Evolutionary conservation across 1,140 invertebrate genomes (phyloP).

Genomic region (Drosophila albomicans): DNA sequence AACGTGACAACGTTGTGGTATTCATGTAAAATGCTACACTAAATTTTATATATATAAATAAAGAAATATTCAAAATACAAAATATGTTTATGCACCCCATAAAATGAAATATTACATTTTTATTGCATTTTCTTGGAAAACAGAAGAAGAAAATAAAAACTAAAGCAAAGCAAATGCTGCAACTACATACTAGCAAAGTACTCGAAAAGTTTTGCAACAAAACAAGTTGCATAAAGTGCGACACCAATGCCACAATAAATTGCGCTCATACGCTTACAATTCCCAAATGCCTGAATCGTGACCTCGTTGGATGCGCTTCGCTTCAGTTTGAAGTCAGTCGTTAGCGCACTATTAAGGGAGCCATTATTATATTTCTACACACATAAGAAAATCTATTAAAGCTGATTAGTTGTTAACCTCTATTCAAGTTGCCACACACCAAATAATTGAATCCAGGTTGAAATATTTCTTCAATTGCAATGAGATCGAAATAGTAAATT

Average conservation of each 20-base stretch:
- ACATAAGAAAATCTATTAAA: not conserved
- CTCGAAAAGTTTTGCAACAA: not conserved
- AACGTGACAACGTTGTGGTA: too few relatives aligned
- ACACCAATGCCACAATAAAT: slow-evolving; percentile 15
- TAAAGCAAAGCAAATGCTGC: not conserved
- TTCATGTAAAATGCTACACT: too few relatives aligned
- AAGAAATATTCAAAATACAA: too few relatives aligned
- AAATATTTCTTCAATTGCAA: too few relatives aligned
- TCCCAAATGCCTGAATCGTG: slow-evolving; percentile 13
- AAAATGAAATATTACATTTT: not conserved
- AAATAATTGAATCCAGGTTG: too few relatives aligned
- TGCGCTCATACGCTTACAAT: slow-evolving; percentile 20
- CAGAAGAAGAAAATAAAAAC: not conserved
- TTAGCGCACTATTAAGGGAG: not conserved
- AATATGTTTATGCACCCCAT: too few relatives aligned
- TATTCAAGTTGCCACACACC: not conserved
- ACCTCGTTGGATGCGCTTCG: slow-evolving; percentile 16
- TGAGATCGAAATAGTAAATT: too few relatives aligned
- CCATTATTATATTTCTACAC: not conserved
- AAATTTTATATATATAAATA: too few relatives aligned
- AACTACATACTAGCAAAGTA: not conserved
- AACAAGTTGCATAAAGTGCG: slow-evolving; percentile 11
- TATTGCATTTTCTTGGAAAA: not conserved
- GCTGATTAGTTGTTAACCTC: slow-evolving; percentile 6
- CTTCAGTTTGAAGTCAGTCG: not conserved